Conservation (phyloP, 2,797 vertebrate genomes). For the Pristis pectinata region DNA sequence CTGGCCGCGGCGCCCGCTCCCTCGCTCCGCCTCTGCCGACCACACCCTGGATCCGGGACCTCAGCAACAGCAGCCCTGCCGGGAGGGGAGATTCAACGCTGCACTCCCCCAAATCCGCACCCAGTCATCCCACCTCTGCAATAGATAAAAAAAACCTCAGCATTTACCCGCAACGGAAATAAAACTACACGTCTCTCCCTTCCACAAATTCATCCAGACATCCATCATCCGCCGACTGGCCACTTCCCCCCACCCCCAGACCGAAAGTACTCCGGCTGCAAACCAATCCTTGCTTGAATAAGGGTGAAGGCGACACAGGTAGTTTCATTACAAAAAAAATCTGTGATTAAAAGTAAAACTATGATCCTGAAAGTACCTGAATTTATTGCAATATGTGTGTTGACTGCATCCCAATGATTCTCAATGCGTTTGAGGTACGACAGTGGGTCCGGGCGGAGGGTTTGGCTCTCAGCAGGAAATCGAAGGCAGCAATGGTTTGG, state of each 20-base stretch:
- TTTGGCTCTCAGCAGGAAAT: neutral
- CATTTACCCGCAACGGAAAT: no score
- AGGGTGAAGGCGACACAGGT: neutral
- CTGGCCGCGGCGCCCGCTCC: no score
- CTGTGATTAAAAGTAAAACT: neutral
- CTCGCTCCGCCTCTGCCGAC: neutral
- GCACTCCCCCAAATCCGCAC: neutral
- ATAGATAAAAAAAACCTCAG: neutral
- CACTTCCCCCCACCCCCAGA: neutral
- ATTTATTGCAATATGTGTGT: neutral
- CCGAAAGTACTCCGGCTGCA: neutral
- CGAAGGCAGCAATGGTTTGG: neutral
- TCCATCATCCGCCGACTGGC: neutral
- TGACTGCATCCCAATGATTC: neutral
- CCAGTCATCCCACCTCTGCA: neutral
- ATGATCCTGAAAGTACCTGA: neutral
- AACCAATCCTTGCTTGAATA: neutral
- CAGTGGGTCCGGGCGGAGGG: neutral
- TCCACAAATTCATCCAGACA: neutral
- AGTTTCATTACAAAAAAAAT: neutral
- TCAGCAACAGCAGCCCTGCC: neutral
- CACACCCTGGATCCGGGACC: conserved; percentile 15
- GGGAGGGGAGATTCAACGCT: no score
- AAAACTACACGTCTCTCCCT: neutral
- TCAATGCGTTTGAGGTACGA: neutral